Percentiles rank a stretch among this genome's conserved stretches.
Evolutionary conservation across 92 coral and sea anemone genomes (phyloP).

Genomic region (Heliopora coerulea): DNA sequence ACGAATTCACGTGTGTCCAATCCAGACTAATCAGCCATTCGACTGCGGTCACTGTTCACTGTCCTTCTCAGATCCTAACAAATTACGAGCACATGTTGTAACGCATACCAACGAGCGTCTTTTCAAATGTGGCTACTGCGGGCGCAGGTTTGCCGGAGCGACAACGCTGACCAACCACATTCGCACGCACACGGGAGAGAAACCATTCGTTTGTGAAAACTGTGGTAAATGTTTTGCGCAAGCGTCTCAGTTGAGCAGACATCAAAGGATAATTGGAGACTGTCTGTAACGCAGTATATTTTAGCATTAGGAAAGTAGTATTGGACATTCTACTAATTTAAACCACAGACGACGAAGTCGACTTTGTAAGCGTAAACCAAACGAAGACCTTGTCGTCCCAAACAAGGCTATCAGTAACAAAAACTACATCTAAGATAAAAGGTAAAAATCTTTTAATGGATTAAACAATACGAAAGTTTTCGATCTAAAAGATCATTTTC

Average conservation of each 20-base stretch:
- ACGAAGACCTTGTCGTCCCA: too few relatives aligned
- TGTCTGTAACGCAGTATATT: conserved; percentile 50
- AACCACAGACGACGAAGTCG: too few relatives aligned
- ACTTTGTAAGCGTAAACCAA: too few relatives aligned
- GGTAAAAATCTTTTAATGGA: too few relatives aligned
- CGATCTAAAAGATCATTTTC: too few relatives aligned
- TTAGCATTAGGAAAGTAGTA: too few relatives aligned
- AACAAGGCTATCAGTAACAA: too few relatives aligned
- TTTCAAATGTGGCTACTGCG: conserved; percentile 97
- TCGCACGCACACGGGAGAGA: conserved; percentile 96
- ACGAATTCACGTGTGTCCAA: conserved; percentile 87
- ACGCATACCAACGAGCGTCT: conserved; percentile 89
- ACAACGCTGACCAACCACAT: conserved; percentile 96
- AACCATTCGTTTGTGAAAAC: conserved; percentile 81
- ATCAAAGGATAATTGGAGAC: conserved; percentile 82
- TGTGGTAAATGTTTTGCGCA: conserved; percentile 88
- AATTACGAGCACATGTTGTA: conserved; percentile 92
- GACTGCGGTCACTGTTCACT: conserved; percentile 90
- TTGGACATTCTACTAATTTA: too few relatives aligned
- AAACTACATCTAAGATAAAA: too few relatives aligned
- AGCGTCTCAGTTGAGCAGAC: conserved; percentile 95
- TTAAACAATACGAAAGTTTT: too few relatives aligned
- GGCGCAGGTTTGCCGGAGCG: conserved; percentile 97
- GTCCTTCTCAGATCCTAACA: conserved; percentile 79
- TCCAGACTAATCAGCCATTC: conserved; percentile 76